Evolutionary conservation across 30 jellyfish, hydroid and myxozoan genomes (phyloP).

Genomic region (Aurelia aurita complex sp. Pacific): DNA sequence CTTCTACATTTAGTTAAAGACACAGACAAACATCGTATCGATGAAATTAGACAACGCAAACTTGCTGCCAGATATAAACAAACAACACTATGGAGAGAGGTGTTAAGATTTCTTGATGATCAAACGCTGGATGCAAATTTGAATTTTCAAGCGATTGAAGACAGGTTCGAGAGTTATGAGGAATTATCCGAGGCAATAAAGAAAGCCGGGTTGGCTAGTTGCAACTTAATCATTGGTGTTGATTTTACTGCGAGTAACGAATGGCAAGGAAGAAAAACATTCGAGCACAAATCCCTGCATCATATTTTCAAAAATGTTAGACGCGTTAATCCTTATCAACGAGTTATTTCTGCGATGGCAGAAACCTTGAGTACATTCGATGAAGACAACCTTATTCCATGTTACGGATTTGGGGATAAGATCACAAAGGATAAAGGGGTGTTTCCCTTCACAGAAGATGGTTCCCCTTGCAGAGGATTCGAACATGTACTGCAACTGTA

Average conservation of each 20-base stretch:
- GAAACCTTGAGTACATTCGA: slow-evolving; percentile 77
- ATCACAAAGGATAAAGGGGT: slow-evolving; percentile 76
- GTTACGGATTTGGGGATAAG: slow-evolving; percentile 88
- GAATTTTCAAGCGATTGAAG: slow-evolving; percentile 73
- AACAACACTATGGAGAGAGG: slow-evolving; percentile 46
- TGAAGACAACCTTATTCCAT: slow-evolving; percentile 84
- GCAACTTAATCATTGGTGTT: slow-evolving; percentile 77
- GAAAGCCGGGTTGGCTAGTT: slow-evolving; percentile 78
- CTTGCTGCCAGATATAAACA: slow-evolving; percentile 10
- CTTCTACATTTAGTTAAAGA: background rate
- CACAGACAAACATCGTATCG: background rate
- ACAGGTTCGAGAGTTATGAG: slow-evolving; percentile 36
- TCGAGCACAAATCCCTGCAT: slow-evolving; percentile 84
- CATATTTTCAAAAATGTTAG: slow-evolving; percentile 55
- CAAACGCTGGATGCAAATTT: slow-evolving; percentile 21
- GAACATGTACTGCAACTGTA: slow-evolving; percentile 64
- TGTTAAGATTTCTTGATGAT: slow-evolving; percentile 13
- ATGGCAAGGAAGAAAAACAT: slow-evolving; percentile 95
- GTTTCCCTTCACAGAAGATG: slow-evolving; percentile 65
- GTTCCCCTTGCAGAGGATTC: slow-evolving; percentile 82
- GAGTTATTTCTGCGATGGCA: slow-evolving; percentile 72
- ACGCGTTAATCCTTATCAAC: slow-evolving; percentile 79
- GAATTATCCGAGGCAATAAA: slow-evolving; percentile 78
- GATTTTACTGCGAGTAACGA: slow-evolving; percentile 93
- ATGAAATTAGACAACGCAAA: background rate